Evolutionary conservation across 1,140 invertebrate genomes (phyloP).

Genomic region (Drosophila obscura): DNA sequence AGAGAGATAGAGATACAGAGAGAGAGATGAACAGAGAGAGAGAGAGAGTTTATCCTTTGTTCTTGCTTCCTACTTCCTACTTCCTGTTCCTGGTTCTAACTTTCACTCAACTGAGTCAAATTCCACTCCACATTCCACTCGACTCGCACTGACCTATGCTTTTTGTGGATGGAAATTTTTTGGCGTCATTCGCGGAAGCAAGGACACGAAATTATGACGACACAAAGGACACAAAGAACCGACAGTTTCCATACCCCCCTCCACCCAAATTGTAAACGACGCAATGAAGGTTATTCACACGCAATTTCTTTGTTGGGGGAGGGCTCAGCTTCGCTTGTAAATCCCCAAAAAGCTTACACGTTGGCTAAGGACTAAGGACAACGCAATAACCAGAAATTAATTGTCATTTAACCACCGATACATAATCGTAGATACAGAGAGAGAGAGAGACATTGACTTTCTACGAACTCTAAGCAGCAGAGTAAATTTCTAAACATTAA

Average conservation of each 20-base stretch:
- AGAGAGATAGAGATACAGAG: slow-evolving; percentile 5
- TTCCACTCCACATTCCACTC: background rate
- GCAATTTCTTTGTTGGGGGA: too few species aligned
- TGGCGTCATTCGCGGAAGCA: slow-evolving; percentile 54
- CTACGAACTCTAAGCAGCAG: too few species aligned
- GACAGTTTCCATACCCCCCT: slow-evolving; percentile 7
- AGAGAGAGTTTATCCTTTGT: slow-evolving; percentile 38
- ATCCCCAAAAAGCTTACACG: too few species aligned
- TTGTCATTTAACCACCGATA: too few species aligned
- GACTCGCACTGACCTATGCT: slow-evolving; percentile 40
- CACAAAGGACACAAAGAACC: slow-evolving; percentile 56
- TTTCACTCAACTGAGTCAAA: slow-evolving; percentile 18
- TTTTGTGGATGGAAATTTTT: slow-evolving; percentile 25
- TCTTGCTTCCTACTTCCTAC: slow-evolving; percentile 11
- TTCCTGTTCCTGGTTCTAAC: slow-evolving; percentile 8
- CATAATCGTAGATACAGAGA: too few species aligned
- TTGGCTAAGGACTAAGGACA: too few species aligned
- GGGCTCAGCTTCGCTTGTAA: too few species aligned
- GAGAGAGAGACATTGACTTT: too few species aligned
- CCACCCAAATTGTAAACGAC: slow-evolving; percentile 10
- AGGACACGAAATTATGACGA: slow-evolving; percentile 37
- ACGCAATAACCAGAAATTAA: too few species aligned
- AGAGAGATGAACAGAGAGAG: background rate
- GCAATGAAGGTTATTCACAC: slow-evolving; percentile 40
- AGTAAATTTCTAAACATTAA: too few species aligned